These are phyloP conservation scores for Heliconius charithonia DNA, from an alignment of 2,888 invertebrate species.

Conservation along the genomic window DNA sequence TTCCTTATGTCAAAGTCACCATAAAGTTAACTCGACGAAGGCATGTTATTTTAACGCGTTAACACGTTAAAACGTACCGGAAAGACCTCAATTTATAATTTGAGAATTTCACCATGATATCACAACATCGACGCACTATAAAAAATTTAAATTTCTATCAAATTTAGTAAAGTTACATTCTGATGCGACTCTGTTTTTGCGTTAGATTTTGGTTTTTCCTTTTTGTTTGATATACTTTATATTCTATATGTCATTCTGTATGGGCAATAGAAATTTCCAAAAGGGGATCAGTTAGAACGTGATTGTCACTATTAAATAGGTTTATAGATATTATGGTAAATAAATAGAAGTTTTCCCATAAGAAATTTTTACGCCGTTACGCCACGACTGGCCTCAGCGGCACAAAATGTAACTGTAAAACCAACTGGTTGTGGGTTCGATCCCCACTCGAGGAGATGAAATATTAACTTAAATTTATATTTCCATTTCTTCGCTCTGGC, in stretches of 20 bases:
- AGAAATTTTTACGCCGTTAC: too few species aligned
- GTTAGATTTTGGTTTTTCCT: constrained; percentile 11
- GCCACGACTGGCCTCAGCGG: too few species aligned
- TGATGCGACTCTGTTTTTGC: too few species aligned
- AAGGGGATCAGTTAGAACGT: constrained; percentile 7
- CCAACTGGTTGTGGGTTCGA: too few species aligned
- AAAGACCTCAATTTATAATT: constrained; percentile 32
- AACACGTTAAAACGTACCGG: constrained; percentile 24
- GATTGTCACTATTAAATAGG: constrained; percentile 35
- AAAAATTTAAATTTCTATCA: constrained; percentile 15
- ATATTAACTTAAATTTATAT: too few species aligned
- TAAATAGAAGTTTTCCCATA: background rate
- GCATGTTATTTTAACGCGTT: background rate
- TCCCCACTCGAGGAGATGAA: too few species aligned
- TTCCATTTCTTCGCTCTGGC: too few species aligned
- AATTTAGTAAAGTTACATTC: constrained; percentile 16
- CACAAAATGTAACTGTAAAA: too few species aligned
- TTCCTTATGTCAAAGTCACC: constrained; percentile 6
- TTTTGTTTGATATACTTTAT: constrained; percentile 26
- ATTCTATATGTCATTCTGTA: constrained; percentile 17
- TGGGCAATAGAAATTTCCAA: constrained; percentile 11
- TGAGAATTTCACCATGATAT: constrained; percentile 31
- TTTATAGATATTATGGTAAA: constrained; percentile 28
- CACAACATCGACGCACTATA: constrained; percentile 15
- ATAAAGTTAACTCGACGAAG: background rate